Evolutionary conservation across 2,888 invertebrate genomes (phyloP), one percentile per base, ranked within the genome.

Genomic region (Ommatoiulus sabulosus): DNA sequence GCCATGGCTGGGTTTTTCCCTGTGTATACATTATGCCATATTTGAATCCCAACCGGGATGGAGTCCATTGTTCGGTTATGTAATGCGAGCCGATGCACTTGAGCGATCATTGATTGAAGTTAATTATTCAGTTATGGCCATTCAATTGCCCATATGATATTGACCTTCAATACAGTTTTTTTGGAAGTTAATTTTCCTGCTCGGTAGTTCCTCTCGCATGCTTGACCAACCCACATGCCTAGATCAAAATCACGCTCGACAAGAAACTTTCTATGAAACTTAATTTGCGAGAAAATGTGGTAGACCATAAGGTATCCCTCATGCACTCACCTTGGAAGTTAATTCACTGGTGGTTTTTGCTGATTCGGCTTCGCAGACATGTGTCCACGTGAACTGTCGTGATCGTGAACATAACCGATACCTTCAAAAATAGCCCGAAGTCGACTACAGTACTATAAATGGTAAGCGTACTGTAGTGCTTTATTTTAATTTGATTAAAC

Each of bases 41-140:
- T 86, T 86, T 44, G 48, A 44, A 46, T 44, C 86, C 44, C 44
- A 46, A 44, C 48, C 46, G 20, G 10, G 44, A 86, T 20, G 86
- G 46, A 86, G n/a, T 24, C 86, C 17, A 46, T 86, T 86, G 20
- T 86, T 44, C 44, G 5, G 44, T 15, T 20, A 44, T 86, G 86
- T 46, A 86, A 86, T 86, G 48, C 86, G 48, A 86, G 46, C 20
- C 44, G 48, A 46, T 86, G 86, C 86, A 86, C 86, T 86, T 86
- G 86, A 86, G 20, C 48, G 86, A 86, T 24, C 20, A 48, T 48
- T 46, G 24, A 86, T 43, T 86, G 86, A 86, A 86, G 46, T 80
- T 80, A 80, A 80, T 80, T 80, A 80, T 80, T 80, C 80, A 80
- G 80, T 80, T 80, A 80, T 80, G 80, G 80, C 80, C 80, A 80